Evolutionary conservation across 2,797 vertebrate genomes (phyloP), one percentile per base, ranked within the genome.

Genomic region (Tokudaia tokunoshimensis): DNA sequence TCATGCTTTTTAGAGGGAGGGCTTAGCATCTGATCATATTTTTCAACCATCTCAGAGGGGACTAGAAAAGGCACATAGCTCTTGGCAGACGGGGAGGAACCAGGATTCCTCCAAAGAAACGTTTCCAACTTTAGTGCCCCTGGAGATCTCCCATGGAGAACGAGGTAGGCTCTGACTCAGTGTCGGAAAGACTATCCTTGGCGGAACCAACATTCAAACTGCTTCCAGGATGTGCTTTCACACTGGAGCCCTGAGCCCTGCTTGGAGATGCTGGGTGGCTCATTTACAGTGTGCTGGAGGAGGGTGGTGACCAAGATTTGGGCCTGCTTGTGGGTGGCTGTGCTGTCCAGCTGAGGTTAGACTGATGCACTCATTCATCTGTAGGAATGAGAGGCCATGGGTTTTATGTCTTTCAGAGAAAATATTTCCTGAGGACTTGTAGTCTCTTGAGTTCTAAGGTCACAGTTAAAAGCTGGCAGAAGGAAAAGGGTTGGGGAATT

Each of bases 141-240:
- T 3, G 4, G 0, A 20, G 86, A 20, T 1, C 0, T 12, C 2
- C 78, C 22, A 97, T 98, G 98, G 98, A 98, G 97, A 97, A 84
- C 0, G 98, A 99, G 98, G 98, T 98, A 96, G 97, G 98, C 92
- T 34, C 82, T 0, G 20, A 13, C 2, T 31, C 15, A 2, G 4
- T 0, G 3, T 55, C 72, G 10, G 41, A 50, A 0, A 13, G 19
- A 24, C 24, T 1, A 0, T 29, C n/a, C 37, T 41, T 3, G 14
- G 26, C 29, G 50, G 0, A 1, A 0, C 2, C 0, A 14, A 4
- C n/a, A 14, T 74, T 74, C 1, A 19, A 4, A 12, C 44, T 14
- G 22, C 29, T 0, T 63, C 63, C 24, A 22, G 67, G 52, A 34
- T 22, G 57, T 26, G n/a, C 11, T 63, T 76, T 34, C 70, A 0